Evolutionary conservation across 2,888 invertebrate species (phyloP), one percentile per base, ranked within the genome.

Genomic region (Conus canariensis): DNA sequence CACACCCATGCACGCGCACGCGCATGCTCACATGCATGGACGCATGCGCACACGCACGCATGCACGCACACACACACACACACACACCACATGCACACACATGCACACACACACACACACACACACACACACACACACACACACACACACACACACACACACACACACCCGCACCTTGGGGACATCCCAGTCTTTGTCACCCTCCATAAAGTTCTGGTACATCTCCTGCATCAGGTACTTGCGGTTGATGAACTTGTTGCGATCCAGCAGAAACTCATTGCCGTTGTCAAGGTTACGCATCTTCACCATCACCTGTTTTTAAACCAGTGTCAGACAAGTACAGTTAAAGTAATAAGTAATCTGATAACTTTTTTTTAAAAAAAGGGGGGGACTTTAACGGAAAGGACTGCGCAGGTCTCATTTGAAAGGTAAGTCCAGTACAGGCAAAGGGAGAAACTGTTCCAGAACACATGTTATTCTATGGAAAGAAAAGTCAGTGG

Each of bases 221-320:
- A 96, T 95, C 88, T 96, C 96, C 90, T 95, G 95, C 96, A 96
- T 96, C 87, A 96, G 88, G 93, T 93, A 96, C 92, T 96, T 96
- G 30, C 96, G 92, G 93, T 96, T 95, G 92, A 95, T 95, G 92
- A 96, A 96, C 90, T 95, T 95, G 92, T 94, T 94, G 67, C 95
- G 92, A 86, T 95, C 94, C 94, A 95, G 95, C 91, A 96, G 90
- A 94, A 95, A 96, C 90, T 94, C 94, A 90, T 95, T 95, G 45
- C 94, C 94, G 90, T 94, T 96, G 86, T 93, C 93, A 86, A 95
- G 89, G 85, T 95, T 94, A 87, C 90, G 90, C 94, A 96, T 93
- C 91, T 95, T 95, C n/a, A 96, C 95, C 93, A 94, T 94, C 83
- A 95, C 95, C 95, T 95, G 90, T n/a, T 59, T 9, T n/a, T 2